Evolutionary conservation across 2,888 invertebrate species (phyloP), one percentile per base, ranked within the genome.

Genomic region (Oscheius sp.): DNA sequence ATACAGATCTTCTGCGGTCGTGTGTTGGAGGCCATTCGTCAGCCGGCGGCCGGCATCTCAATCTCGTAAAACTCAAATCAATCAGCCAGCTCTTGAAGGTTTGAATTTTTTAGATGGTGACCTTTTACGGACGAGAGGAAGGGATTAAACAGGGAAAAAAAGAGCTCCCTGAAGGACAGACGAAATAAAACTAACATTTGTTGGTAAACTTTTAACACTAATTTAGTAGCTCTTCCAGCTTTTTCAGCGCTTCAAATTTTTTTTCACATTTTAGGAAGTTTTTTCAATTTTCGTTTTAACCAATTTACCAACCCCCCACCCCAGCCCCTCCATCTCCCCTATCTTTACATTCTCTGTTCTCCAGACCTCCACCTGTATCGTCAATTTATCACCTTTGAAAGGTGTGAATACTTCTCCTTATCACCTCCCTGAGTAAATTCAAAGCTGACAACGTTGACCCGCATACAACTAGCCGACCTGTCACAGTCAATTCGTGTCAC

Each of bases 401-500:
- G 17, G 54, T 54, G 54, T 54, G 54, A 54, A 54, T 41, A 17
- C 20, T 14, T 41, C 41, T 50, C 2, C 50, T 50, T 50, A 50
- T 50, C 50, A 26, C 26, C 1, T 17, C 41, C 12, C 41, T 14
- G 2, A 28, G n/a, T 22, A 26, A 50, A 50, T 12, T 24, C 20
- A n/a, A 26, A 26, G 4, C 4, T 3, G 12, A 41, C 49, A 24
- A 30, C 26, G 33, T n/a, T 54, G 54, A 54, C 54, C 54, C 33
- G 20, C 20, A 22, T 54, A n/a, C n/a, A 36, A n/a, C 5, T 32
- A 20, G 22, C 14, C 14, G 24, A 54, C 4, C 54, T 54, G 54
- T 54, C 54, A 54, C 20, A 24, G 20, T 54, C 33, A 33, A 54
- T 54, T 54, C 54, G 54, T 54, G 54, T 54, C 54, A 54, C 33